Evolutionary conservation across 1,140 invertebrate genomes (phyloP), one percentile per base, ranked within the genome.

Genomic region (Drosophila parabipectinata): DNA sequence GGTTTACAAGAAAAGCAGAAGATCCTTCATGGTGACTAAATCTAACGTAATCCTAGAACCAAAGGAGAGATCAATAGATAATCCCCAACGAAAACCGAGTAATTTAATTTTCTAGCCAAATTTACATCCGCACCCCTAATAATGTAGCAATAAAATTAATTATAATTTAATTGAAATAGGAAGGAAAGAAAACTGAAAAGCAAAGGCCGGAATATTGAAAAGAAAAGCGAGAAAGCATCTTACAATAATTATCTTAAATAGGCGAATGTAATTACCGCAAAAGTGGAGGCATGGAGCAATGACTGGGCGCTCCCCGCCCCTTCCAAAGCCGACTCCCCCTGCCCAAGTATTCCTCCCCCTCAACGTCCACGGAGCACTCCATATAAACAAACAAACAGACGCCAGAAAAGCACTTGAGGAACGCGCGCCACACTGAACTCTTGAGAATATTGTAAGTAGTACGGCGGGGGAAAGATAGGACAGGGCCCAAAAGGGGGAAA

Each of bases 311-410:
- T 51, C 37, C 51, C 61, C 54, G 12, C 61, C 56, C 41, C 55
- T 15, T 15, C 9, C 24, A 3, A 18, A 21, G 44, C 18, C 8
- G 14, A 6, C 37, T n/a, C 45, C 28, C 26, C 14, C 21, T 51
- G 18, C 14, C 44, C 4, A 50, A 24, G 15, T 9, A 44, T 3
- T 44, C 59, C 47, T 26, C 48, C 59, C 60, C 47, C 41, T 10
- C 4, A 2, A 2, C n/a, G 2, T 3, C 28, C 15, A 0, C 12
- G 30, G 12, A 64, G 56, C 59, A 59, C 77, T 62, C 78, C 77
- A 67, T 61, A 64, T 71, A 85, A 64, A 62, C 74, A 85, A 84
- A 77, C 72, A 77, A 71, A 87, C 61, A 87, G 79, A 87, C 79
- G 76, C 79, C 76, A 62, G 67, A 41, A 66, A 47, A 53, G 37